Evolutionary conservation across 2,113 vertebrate genomes (phyloP).

Genomic region (Pavo muticus): DNA sequence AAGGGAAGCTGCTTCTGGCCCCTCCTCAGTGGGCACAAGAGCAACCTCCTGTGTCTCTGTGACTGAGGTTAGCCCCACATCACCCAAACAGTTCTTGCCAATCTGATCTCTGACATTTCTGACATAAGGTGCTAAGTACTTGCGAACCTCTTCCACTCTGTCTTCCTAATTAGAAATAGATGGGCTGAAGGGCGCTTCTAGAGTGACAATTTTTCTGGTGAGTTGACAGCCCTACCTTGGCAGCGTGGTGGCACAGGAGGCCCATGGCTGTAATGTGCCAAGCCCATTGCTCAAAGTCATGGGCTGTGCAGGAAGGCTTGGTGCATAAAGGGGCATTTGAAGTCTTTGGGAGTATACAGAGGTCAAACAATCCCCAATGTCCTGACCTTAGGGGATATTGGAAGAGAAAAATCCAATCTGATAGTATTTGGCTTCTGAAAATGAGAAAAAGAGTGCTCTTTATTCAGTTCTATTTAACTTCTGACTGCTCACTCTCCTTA

Average conservation of each 20-base stretch:
- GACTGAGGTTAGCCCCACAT: background rate
- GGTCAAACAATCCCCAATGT: background rate
- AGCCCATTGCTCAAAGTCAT: background rate
- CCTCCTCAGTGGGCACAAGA: background rate
- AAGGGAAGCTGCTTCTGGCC: background rate
- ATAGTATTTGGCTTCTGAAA: background rate
- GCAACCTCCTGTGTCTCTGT: background rate
- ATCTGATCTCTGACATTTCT: no score
- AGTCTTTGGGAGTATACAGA: background rate
- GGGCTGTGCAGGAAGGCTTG: background rate
- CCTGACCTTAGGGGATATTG: background rate
- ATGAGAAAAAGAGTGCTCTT: background rate
- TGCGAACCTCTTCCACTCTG: background rate
- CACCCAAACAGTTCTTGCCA: background rate
- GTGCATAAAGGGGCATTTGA: background rate
- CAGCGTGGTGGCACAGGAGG: conserved; percentile 32
- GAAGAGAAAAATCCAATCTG: background rate
- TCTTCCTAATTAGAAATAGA: background rate
- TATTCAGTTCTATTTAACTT: background rate
- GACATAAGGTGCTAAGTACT: background rate
- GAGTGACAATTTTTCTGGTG: background rate
- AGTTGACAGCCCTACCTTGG: background rate
- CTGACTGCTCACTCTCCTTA: background rate
- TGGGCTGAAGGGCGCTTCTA: background rate
- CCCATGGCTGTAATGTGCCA: background rate